Percentiles rank a stretch among this genome's conserved stretches.
Evolutionary conservation across 1,140 invertebrate genomes (phyloP).

Genomic region (Eriosoma lanigerum): DNA sequence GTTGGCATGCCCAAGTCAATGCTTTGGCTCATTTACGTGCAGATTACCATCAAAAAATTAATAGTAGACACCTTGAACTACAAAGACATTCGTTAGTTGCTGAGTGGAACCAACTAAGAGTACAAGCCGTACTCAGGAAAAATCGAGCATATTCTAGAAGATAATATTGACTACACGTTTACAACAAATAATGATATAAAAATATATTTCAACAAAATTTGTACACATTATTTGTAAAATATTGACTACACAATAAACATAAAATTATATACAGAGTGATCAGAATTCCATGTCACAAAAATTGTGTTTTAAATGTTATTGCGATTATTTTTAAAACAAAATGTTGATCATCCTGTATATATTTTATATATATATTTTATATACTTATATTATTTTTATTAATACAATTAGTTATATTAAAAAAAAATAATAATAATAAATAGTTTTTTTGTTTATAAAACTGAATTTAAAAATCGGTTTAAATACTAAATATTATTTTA

Average conservation of each 20-base stretch:
- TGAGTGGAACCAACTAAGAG: slow-evolving; percentile 38
- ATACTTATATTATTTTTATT: background rate
- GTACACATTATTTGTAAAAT: slow-evolving; percentile 26
- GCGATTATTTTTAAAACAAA: no score
- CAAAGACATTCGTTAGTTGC: slow-evolving; percentile 39
- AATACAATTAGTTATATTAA: background rate
- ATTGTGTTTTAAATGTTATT: no score
- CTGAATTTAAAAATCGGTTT: background rate
- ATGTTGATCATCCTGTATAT: no score
- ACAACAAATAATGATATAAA: background rate
- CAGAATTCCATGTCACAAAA: no score
- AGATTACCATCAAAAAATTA: slow-evolving; percentile 35
- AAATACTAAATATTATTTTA: background rate
- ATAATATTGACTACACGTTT: background rate
- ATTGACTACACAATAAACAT: background rate
- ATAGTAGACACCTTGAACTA: slow-evolving; percentile 22
- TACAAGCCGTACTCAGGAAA: slow-evolving; percentile 31
- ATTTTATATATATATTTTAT: no score
- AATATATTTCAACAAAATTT: slow-evolving; percentile 25
- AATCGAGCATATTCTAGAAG: slow-evolving; percentile 2
- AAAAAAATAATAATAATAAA: background rate
- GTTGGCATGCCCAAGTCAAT: slow-evolving; percentile 32
- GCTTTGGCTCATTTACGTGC: slow-evolving; percentile 33
- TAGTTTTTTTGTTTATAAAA: background rate
- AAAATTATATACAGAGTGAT: background rate